Conservation (phyloP, 2,113 vertebrate species). For the Azemiops feae region DNA sequence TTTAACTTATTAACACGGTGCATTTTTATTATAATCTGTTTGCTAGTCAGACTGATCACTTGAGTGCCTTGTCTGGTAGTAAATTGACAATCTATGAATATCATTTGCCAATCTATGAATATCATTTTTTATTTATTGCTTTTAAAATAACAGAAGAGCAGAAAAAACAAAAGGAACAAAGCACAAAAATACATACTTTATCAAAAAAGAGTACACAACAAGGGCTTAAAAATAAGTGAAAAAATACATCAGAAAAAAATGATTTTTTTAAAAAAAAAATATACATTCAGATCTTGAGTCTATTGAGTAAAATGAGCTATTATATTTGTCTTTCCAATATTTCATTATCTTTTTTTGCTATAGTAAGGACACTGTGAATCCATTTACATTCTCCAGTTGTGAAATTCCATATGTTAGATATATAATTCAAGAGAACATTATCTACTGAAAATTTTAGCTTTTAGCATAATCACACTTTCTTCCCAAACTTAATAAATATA, state of each 20-base stretch:
- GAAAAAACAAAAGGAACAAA: not conserved
- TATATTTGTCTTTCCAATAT: not conserved
- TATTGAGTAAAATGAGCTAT: not conserved
- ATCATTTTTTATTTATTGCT: not conserved
- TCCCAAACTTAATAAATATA: not conserved
- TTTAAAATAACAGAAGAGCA: not conserved
- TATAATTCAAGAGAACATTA: not conserved
- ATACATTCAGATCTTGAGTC: not conserved
- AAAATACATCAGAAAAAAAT: not conserved
- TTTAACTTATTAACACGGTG: not conserved
- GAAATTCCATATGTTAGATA: not conserved
- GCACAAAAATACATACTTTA: not conserved
- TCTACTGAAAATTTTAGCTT: not conserved
- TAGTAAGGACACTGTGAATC: too few species aligned
- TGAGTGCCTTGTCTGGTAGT: not conserved
- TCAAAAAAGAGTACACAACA: not conserved
- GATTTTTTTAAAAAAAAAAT: not conserved
- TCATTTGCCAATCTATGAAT: not conserved
- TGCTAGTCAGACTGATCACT: not conserved
- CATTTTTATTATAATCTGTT: not conserved
- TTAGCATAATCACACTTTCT: not conserved
- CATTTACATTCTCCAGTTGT: not conserved
- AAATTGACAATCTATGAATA: slow-evolving; percentile 2
- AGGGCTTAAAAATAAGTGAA: not conserved
- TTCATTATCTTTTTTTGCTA: not conserved